Evolutionary conservation across 2,797 vertebrate genomes (phyloP), one percentile per base, ranked within the genome.

Genomic region (Ceyx erithaca): DNA sequence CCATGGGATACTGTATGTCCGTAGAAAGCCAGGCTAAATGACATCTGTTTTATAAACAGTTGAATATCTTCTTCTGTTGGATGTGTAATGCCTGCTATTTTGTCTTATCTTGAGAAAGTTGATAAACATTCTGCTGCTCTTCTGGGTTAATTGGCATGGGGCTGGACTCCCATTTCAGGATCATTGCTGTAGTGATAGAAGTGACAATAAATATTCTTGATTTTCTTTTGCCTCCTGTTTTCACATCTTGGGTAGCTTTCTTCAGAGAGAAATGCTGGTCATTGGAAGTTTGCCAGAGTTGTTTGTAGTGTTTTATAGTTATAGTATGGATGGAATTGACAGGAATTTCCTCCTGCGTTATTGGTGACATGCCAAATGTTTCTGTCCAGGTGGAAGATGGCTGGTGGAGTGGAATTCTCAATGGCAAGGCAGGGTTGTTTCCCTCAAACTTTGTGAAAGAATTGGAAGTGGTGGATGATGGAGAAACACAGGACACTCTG

Each of bases 361-460:
- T 9, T 78, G 13, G 2, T 94, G 61, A 95, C 20, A 8, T 63
- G 30, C 17, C 16, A 68, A 78, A 70, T 84, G 17, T 71, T 92
- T 89, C 46, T 68, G 0, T 52, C 8, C 77, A 99, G 99, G 98
- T 99, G 22, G 99, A 99, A 92, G 99, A 99, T 91, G 99, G 99
- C 84, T 99, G 99, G 99, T 99, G 99, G 99, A 99, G 81, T 64
- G 99, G 99, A 94, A 96, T 37, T 14, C 72, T 98, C 40, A 98
- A 98, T 81, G 98, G 98, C 69, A 99, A 98, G 87, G 95, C 96
- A 22, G 99, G 99, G 51, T 95, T 99, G 41, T 99, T 99, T 85
- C 99, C 99, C 45, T 99, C 99, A 52, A 99, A 99, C 97, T 99
- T 99, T 71, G 99, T 99, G 63, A 99, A 99, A 97, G 99, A 99